phyloP scores from a whole-genome alignment of 1,140 invertebrate species.

The Heterodera schachtii region DNA sequence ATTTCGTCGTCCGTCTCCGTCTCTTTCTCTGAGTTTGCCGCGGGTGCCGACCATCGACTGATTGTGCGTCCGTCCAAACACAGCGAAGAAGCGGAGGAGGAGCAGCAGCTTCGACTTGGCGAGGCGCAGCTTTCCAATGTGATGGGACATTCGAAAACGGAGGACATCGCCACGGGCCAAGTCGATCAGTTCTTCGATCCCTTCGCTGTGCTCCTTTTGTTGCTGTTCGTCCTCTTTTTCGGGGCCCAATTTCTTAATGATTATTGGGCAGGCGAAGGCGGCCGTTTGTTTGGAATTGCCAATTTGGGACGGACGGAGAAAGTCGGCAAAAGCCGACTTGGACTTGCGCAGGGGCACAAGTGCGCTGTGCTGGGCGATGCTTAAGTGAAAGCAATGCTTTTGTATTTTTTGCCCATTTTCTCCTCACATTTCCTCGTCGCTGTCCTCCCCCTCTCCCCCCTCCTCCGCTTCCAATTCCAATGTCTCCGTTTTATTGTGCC shows the following conservation, averaged over 20 bases:
- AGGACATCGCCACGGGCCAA: constrained; percentile 22
- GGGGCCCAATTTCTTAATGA: background rate
- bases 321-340: constrained; percentile 39
- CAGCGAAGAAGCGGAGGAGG: background rate
- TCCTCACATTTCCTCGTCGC: constrained; percentile 49
- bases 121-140: background rate
- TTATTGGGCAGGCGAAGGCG: background rate
- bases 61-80: background rate
- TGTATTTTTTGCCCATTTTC: background rate
- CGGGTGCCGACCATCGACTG: constrained; percentile 21
- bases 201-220: background rate
- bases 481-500: background rate
- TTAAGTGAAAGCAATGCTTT: background rate
- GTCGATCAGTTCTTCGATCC: constrained; percentile 10
- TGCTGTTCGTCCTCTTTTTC: background rate
- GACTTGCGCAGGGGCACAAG: constrained; percentile 49
- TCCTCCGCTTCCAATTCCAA: constrained; percentile 15
- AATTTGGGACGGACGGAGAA: background rate
- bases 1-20: constrained; percentile 6
- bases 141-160: background rate
- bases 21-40: background rate
- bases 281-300: background rate
- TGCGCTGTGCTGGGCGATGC: constrained; percentile 21
- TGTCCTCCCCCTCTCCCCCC: constrained; percentile 32
- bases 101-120: background rate